Evolutionary conservation across 1,140 invertebrate species (phyloP), one percentile per base, ranked within the genome.

Genomic region (Cepaea nemoralis): DNA sequence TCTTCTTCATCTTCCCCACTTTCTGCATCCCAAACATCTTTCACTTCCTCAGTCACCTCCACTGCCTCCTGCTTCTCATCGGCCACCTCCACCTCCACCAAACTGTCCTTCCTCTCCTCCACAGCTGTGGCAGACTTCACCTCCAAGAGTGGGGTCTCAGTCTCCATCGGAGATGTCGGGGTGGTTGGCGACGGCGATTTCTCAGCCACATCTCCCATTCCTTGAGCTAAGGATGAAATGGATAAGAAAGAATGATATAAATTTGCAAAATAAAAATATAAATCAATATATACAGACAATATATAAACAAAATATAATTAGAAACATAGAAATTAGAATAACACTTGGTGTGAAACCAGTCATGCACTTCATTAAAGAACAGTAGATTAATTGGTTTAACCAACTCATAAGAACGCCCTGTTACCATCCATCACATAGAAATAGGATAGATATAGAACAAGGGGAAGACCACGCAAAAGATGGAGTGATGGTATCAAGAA

Each of bases 21-120:
- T 22, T 84, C 83, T 16, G 84, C 85, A 73, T 88, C 88, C 73
- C 87, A 87, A 0, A 84, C 85, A 37, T 84, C 84, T 66, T 86
- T 83, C 19, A 85, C 82, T 16, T 86, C 83, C 27, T 84, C 83
- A 22, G 79, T 73, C 45, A 75, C 80, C 27, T 84, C 83, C 33
- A 82, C 81, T 82, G 84, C 82, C 1, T 85, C 80, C 59, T 86
- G 81, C 5, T 77, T 78, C 22, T 70, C 75, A 77, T 33, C 50
- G 45, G 24, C 83, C 80, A 27, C 83, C 42, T 79, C 84, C 35
- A 84, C 84, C 24, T 83, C 82, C 35, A 78, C 55, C 14, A 85
- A 77, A 22, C 79, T 81, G 14, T 71, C 71, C 45, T 80, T 73
- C n/a, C n/a, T 33, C 31, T 74, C 70, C 22, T 74, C 82, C 24